Conservation (phyloP, 2,888 invertebrate genomes). For the Leucophenga montana region DNA sequence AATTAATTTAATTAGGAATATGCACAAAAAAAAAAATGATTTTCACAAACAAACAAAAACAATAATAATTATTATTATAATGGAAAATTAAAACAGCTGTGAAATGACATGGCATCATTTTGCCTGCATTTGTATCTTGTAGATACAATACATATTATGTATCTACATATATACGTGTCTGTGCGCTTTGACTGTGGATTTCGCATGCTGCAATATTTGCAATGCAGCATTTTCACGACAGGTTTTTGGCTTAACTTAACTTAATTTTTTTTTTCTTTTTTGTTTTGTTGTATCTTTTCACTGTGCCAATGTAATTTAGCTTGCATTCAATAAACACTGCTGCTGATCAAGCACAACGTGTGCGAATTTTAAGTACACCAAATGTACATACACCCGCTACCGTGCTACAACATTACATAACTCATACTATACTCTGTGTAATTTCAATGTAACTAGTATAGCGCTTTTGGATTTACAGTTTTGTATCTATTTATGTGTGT, state of each 20-base stretch:
- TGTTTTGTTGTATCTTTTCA: constrained; percentile 24
- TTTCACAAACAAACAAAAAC: background rate
- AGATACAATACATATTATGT: too few species aligned
- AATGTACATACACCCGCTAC: background rate
- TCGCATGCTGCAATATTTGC: background rate
- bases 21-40: constrained; percentile 26
- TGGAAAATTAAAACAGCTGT: background rate
- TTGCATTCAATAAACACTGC: constrained; percentile 20
- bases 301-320: constrained; percentile 46
- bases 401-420: background rate
- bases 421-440: background rate
- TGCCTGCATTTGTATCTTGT: background rate
- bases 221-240: background rate
- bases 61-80: constrained; percentile 12
- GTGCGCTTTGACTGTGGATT: background rate
- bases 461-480: too few species aligned
- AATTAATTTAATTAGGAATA: constrained; percentile 63
- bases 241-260: background rate
- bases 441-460: constrained; percentile 17
- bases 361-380: constrained; percentile 18
- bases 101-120: background rate
- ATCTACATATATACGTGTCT: too few species aligned
- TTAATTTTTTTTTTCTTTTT: background rate
- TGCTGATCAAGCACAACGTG: constrained; percentile 26
- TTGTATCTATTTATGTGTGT: background rate